These are phyloP conservation scores for Etheostoma cragini DNA, from an alignment of 2,113 vertebrate genomes.

Conservation along the genomic window DNA sequence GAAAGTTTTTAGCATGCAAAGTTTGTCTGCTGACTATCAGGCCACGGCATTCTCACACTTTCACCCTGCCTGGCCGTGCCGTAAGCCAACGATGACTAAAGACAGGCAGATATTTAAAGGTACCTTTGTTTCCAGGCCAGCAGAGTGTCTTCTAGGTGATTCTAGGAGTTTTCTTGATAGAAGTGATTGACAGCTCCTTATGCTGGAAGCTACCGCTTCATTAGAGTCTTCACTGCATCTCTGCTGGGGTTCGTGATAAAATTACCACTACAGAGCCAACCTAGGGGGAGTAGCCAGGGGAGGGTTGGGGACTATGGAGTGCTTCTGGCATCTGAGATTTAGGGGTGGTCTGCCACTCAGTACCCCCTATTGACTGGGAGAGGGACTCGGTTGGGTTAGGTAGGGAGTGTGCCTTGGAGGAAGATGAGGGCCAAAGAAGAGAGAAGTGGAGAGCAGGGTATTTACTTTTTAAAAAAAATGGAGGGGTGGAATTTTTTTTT, in stretches of 20 bases:
- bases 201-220: slow-evolving; percentile 28
- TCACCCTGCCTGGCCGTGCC: background rate
- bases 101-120: background rate
- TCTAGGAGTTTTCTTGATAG: slow-evolving; percentile 5
- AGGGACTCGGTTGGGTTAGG: slow-evolving; percentile 2
- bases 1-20: slow-evolving; percentile 16
- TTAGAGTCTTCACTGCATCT: slow-evolving; percentile 5
- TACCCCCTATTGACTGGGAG: too few species aligned
- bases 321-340: slow-evolving; percentile 27
- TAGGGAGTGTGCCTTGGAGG: slow-evolving; percentile 9
- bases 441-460: background rate
- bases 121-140: slow-evolving; percentile 63
- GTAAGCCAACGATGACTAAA: background rate
- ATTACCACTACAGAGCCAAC: background rate
- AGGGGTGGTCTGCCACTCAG: background rate
- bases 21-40: background rate
- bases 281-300: background rate
- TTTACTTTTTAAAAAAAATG: slow-evolving; percentile 16
- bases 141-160: slow-evolving; percentile 9
- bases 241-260: slow-evolving; percentile 27
- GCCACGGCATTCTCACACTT: slow-evolving; percentile 25
- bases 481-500: background rate
- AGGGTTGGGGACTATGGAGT: slow-evolving; percentile 1
- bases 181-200: slow-evolving; percentile 58
- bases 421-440: background rate